phyloP scores from a whole-genome alignment of 2,888 invertebrate species.

The Dryadula phaetusa region DNA sequence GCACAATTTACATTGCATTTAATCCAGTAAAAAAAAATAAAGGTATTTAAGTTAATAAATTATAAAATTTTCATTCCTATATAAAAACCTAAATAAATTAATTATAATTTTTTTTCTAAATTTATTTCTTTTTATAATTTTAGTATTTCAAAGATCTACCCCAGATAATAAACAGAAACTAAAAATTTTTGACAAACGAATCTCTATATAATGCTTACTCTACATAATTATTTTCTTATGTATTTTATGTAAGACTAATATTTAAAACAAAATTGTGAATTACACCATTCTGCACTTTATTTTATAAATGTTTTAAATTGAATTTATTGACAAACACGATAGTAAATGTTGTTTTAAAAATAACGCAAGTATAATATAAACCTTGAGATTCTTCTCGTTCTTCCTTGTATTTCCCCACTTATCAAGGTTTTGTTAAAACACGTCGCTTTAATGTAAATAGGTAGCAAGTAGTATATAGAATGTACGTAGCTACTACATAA shows the following conservation, averaged over 20 bases:
- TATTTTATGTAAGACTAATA: neutral
- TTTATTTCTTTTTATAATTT: no score
- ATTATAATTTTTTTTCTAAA: no score
- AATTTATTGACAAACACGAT: neutral
- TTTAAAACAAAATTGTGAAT: neutral
- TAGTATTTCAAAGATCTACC: no score
- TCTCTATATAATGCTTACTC: no score
- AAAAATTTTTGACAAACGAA: no score
- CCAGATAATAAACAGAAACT: no score
- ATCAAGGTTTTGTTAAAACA: slow-evolving; percentile 14
- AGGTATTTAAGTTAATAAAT: no score
- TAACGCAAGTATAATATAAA: neutral
- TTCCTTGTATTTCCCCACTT: slow-evolving; percentile 28
- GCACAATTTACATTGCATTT: no score
- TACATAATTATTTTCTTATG: no score
- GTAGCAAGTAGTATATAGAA: neutral
- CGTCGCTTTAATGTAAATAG: slow-evolving; percentile 9
- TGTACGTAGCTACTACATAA: neutral
- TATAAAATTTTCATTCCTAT: no score
- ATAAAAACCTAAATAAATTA: no score
- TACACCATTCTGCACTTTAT: neutral
- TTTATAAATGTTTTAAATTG: neutral
- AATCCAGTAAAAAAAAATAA: no score
- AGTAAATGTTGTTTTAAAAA: slow-evolving; percentile 11
- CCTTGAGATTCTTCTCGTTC: slow-evolving; percentile 21